Base-by-base conservation (phyloP, 2,113 vertebrate genomes). In the Rattus norvegicus region DNA sequence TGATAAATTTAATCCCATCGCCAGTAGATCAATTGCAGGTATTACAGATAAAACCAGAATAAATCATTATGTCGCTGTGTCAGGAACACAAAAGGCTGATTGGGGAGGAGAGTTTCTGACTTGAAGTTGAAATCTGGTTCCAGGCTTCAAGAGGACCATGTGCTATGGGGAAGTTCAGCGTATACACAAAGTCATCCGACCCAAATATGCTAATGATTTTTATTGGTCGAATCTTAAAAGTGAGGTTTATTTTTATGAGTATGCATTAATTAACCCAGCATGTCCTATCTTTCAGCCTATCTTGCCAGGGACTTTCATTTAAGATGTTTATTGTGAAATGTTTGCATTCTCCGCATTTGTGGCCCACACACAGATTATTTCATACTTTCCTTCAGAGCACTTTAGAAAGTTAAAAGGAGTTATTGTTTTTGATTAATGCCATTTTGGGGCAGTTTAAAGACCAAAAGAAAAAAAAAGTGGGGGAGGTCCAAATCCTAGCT, bases 241-340 rank as follows among this genome's bases (percentile, higher is more conserved):
- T 98, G 99, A 98, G 98, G 99, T 99, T 99, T 99, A 99, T 99
- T 99, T 99, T 99, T 99, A 99, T 98, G 99, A 98, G 98, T 97
- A 98, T 97, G 99, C 99, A 99, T 99, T 99, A 99, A 99, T 99
- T 99, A 99, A 99, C 99, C 99, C 99, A 99, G 98, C 99, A 99
- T 99, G 99, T 99, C 99, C 99, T 99, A 99, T 99, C 99, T 99
- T 98, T 98, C 98, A 98, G 99, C 97, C 98, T 98, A 99, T 99
- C 99, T 98, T 98, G 99, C 99, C 99, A 99, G 99, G 98, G 99
- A 99, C 99, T 99, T 99, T 99, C 99, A 99, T 99, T 99, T 99
- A 99, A 99, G 99, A 99, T 99, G 99, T 99, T 99, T 99, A 99
- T 99, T 99, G 99, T 99, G 99, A 99, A 99, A 99, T 99, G 99